Percentiles rank a stretch among this genome's conserved stretches.
These are phyloP conservation scores for Drosophila persimilis DNA, from an alignment of 1,140 invertebrate species.

Conservation along the genomic window DNA sequence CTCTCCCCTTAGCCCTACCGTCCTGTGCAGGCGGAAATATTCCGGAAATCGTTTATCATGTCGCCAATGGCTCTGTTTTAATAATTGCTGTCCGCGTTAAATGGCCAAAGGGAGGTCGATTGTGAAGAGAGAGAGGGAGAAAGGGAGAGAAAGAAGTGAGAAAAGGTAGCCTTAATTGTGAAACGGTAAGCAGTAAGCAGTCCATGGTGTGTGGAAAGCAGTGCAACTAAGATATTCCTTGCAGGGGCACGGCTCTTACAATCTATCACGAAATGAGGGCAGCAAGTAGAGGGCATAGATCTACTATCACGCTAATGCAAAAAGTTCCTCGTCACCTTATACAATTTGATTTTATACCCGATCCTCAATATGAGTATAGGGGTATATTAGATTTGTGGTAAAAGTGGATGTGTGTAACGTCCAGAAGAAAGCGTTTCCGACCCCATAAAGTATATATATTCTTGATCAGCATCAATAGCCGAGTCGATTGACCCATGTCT, in stretches of 20 bases:
- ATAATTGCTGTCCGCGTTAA: conserved; percentile 69
- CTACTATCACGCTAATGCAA: conserved; percentile 8
- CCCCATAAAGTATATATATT: too few species aligned
- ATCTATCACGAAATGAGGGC: background rate
- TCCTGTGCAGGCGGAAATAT: conserved; percentile 61
- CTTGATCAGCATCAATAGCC: too few species aligned
- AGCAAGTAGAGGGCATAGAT: background rate
- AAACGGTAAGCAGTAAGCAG: conserved; percentile 6
- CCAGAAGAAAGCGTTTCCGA: too few species aligned
- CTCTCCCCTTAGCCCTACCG: conserved; percentile 12
- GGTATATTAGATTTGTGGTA: too few species aligned
- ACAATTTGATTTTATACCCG: conserved; percentile 2
- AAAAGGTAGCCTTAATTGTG: conserved; percentile 26
- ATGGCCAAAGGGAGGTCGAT: conserved; percentile 1
- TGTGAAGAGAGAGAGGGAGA: background rate
- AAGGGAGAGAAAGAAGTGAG: conserved; percentile 8
- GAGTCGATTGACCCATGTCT: too few species aligned
- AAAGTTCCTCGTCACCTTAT: conserved; percentile 24
- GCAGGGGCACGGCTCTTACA: too few species aligned
- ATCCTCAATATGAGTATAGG: too few species aligned
- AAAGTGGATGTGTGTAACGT: too few species aligned
- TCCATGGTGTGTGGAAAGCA: too few species aligned
- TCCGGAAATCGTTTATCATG: conserved; percentile 81
- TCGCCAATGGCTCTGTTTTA: conserved; percentile 79
- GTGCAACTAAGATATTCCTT: too few species aligned